Percentiles rank a stretch among this genome's conserved stretches.
Evolutionary conservation across 2,113 vertebrate genomes (phyloP).

Genomic region (Pelecanoides urinatrix): DNA sequence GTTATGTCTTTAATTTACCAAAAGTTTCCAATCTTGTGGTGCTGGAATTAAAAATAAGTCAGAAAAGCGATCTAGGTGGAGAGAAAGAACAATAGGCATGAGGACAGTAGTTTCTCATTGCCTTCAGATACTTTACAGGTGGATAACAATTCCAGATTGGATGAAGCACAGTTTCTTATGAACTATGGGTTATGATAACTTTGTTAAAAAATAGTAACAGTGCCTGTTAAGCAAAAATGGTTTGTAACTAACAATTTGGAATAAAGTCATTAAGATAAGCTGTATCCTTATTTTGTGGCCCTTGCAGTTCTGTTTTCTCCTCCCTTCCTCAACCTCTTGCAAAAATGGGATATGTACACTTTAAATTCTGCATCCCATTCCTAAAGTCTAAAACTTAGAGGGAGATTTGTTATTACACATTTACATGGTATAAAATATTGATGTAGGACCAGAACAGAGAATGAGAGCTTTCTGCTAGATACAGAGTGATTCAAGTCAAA

Average conservation of each 20-base stretch:
- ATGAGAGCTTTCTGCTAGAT: slow-evolving; percentile 1
- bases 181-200: not conserved
- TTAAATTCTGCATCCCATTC: not conserved
- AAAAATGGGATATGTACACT: not conserved
- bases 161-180: not conserved
- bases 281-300: not conserved
- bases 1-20: not conserved
- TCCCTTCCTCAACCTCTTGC: not conserved
- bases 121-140: not conserved
- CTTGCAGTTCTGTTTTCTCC: not conserved
- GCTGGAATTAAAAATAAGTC: not conserved
- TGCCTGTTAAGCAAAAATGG: not conserved
- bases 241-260: not conserved
- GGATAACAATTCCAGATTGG: not conserved
- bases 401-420: not conserved
- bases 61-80: not conserved
- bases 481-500: slow-evolving; percentile 27
- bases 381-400: not conserved
- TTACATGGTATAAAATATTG: not conserved
- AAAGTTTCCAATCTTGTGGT: not conserved
- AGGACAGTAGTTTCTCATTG: not conserved
- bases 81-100: not conserved
- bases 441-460: not conserved
- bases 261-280: not conserved
- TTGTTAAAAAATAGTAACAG: not conserved